Percentiles rank a stretch among this genome's conserved stretches.
Conservation (phyloP, 2,797 vertebrate species). For the Acomys russatus region DNA sequence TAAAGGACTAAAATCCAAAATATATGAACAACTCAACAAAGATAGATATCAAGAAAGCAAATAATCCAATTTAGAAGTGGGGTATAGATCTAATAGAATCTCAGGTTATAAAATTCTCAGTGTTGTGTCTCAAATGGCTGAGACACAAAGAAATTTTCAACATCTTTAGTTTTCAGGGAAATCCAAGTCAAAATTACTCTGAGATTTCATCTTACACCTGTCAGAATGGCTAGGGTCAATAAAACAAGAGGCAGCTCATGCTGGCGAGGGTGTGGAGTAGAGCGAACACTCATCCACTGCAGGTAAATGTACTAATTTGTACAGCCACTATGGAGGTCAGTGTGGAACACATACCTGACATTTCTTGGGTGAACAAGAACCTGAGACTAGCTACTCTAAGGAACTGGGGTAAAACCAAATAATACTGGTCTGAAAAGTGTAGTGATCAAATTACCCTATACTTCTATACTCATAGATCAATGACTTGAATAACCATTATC, state of each 20-base stretch:
- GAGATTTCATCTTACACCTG: not conserved
- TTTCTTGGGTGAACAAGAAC: not conserved
- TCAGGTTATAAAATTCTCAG: too few relatives aligned
- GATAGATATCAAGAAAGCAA: not conserved
- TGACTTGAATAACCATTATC: not conserved
- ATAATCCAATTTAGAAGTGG: not conserved
- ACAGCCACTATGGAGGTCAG: not conserved
- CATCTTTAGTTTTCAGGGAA: not conserved
- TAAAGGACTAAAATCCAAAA: not conserved
- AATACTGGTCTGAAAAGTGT: too few relatives aligned
- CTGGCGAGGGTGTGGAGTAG: not conserved
- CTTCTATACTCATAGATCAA: not conserved
- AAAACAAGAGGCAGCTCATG: not conserved
- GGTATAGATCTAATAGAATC: too few relatives aligned
- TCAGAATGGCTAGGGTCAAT: not conserved
- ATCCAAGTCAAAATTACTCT: not conserved
- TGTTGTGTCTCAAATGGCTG: not conserved
- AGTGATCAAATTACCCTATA: not conserved
- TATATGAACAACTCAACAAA: not conserved
- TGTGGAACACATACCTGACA: not conserved
- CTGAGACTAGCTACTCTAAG: not conserved
- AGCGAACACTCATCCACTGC: not conserved
- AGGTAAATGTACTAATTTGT: not conserved
- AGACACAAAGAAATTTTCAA: not conserved
- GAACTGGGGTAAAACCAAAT: not conserved